These are phyloP conservation scores for Dromaius novaehollandiae DNA, from an alignment of 2,113 vertebrate species.

Conservation along the genomic window DNA sequence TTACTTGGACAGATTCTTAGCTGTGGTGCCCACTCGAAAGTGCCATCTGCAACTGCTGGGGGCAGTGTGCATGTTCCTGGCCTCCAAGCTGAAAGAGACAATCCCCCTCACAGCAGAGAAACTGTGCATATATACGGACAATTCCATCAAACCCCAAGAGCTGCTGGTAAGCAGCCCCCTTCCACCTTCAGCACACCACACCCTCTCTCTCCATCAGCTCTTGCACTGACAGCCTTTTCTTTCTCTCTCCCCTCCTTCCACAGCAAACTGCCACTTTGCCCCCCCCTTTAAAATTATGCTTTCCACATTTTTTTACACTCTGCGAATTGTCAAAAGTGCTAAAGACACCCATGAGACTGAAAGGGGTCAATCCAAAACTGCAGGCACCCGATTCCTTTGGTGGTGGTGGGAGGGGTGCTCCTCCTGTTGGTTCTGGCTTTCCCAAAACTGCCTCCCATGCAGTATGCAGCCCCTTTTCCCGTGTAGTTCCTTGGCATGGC, in stretches of 20 bases:
- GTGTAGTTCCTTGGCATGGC: too few relatives aligned
- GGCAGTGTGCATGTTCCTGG: slow-evolving; percentile 97
- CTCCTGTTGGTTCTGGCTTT: too few relatives aligned
- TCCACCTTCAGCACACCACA: neutral
- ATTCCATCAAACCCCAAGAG: slow-evolving; percentile 94
- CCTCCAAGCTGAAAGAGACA: slow-evolving; percentile 97
- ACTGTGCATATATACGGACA: slow-evolving; percentile 96
- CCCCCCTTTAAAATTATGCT: neutral
- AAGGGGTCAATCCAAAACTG: neutral
- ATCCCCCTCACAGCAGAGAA: slow-evolving; percentile 96
- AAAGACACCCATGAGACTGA: neutral
- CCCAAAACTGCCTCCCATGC: too few relatives aligned
- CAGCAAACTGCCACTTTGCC: neutral
- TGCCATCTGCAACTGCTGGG: slow-evolving; percentile 94
- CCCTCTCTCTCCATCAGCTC: neutral
- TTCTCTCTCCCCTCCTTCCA: neutral
- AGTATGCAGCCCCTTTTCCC: too few relatives aligned
- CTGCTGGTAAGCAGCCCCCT: slow-evolving; percentile 90
- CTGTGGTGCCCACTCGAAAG: slow-evolving; percentile 92
- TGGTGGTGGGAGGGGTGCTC: too few relatives aligned
- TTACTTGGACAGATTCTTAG: slow-evolving; percentile 97
- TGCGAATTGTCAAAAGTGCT: neutral
- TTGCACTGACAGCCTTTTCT: neutral
- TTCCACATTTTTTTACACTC: neutral
- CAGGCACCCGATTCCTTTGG: neutral